Percentiles rank a stretch among this genome's conserved stretches.
These are phyloP conservation scores for Nasua narica DNA, from an alignment of 2,797 vertebrate species.

Conservation along the genomic window DNA sequence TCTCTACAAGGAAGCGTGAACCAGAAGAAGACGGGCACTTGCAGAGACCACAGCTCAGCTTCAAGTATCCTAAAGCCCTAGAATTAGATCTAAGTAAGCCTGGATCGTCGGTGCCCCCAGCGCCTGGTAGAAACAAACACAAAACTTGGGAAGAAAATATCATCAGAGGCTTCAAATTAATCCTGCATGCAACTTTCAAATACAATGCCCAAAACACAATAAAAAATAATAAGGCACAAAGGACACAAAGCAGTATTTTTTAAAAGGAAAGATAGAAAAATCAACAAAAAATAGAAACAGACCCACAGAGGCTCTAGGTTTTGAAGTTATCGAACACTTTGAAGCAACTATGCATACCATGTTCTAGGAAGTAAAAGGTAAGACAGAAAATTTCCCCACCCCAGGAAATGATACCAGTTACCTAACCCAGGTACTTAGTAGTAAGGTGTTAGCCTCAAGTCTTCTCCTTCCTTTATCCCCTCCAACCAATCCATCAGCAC, in stretches of 20 bases:
- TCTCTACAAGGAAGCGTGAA: neutral
- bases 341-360: neutral
- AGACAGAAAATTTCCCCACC: neutral
- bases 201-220: neutral
- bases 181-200: neutral
- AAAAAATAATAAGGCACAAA: constrained; percentile 9
- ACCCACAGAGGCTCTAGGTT: neutral
- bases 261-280: neutral
- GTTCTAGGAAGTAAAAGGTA: neutral
- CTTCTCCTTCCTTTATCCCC: neutral
- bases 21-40: neutral
- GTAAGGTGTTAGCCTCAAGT: neutral
- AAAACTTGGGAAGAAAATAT: neutral
- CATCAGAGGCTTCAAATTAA: neutral
- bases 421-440: neutral
- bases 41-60: neutral
- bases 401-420: neutral
- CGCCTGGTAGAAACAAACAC: neutral
- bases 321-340: neutral
- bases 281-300: neutral
- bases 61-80: neutral
- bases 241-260: neutral
- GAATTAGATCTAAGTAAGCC: neutral
- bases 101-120: neutral
- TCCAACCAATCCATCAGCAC: neutral